Evolutionary conservation across 2,888 invertebrate species (phyloP).

Genomic region (Apamea sordens): DNA sequence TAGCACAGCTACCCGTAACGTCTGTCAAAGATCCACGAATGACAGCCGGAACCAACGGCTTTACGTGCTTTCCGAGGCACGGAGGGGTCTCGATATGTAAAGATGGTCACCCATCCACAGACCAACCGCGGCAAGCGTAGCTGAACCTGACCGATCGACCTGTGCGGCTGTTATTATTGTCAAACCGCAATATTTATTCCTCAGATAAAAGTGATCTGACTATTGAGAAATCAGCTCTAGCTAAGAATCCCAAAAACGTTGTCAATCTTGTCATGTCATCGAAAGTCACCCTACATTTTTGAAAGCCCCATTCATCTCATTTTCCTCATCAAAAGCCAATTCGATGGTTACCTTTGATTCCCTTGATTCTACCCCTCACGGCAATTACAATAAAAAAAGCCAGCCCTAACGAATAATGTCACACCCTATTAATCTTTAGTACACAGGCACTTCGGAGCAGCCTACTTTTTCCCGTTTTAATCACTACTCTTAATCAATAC

Average conservation of each 20-base stretch:
- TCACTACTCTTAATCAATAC: conserved; percentile 54
- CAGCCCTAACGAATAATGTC: conserved; percentile 64
- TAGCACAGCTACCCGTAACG: too few relatives aligned
- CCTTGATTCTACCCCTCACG: conserved; percentile 9
- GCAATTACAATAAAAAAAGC: neutral
- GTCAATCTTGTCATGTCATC: conserved; percentile 3
- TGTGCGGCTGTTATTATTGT: too few relatives aligned
- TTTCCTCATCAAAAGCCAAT: conserved; percentile 21
- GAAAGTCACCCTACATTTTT: neutral
- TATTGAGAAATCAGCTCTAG: too few relatives aligned
- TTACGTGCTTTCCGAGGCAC: too few relatives aligned
- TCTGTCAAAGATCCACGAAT: too few relatives aligned
- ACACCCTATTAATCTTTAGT: conserved; percentile 69
- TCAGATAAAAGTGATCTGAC: too few relatives aligned
- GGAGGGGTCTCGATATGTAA: too few relatives aligned
- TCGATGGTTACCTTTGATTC: conserved; percentile 8
- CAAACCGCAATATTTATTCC: too few relatives aligned
- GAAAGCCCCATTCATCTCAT: neutral
- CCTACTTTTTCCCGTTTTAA: conserved; percentile 49
- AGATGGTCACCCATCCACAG: too few relatives aligned
- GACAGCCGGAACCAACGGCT: too few relatives aligned
- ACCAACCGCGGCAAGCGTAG: too few relatives aligned
- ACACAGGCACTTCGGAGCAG: conserved; percentile 50
- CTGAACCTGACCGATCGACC: too few relatives aligned
- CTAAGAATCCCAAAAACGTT: neutral